A percentile compares a stretch with the other conserved stretches of the same genome.
Evolutionary conservation across 2,888 invertebrate genomes (phyloP).

Genomic region (Altica lythri): DNA sequence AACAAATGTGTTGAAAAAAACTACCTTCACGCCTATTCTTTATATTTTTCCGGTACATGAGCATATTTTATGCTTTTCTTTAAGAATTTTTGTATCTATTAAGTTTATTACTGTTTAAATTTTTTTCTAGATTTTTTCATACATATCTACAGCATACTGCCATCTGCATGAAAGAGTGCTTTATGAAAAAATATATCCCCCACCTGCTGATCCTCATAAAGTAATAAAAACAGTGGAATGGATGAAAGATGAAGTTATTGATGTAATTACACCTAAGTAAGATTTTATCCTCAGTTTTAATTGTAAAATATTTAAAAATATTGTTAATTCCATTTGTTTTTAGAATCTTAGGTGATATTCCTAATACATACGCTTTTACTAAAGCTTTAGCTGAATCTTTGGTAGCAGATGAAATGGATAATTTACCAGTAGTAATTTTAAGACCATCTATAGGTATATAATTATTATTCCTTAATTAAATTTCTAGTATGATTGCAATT

Average conservation of each 20-base stretch:
- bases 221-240: constrained; percentile 79
- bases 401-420: constrained; percentile 76
- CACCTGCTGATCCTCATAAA: constrained; percentile 76
- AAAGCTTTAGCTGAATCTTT: constrained; percentile 88
- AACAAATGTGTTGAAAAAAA: no score
- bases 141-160: constrained; percentile 90
- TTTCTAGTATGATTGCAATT: neutral
- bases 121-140: constrained; percentile 65
- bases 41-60: no score
- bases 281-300: no score
- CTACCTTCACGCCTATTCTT: no score
- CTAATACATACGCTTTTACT: constrained; percentile 93
- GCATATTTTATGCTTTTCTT: no score
- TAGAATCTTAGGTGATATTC: constrained; percentile 74
- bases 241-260: constrained; percentile 74
- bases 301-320: no score
- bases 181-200: constrained; percentile 85
- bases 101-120: constrained; percentile 3
- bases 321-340: constrained; percentile 37
- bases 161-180: constrained; percentile 82
- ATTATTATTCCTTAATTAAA: constrained; percentile 32
- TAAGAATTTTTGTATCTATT: neutral
- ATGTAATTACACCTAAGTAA: constrained; percentile 66
- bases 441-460: constrained; percentile 86
- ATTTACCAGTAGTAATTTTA: constrained; percentile 79